Evolutionary conservation across 2,888 invertebrate genomes (phyloP).

Genomic region (Cataglyphis cursor): DNA sequence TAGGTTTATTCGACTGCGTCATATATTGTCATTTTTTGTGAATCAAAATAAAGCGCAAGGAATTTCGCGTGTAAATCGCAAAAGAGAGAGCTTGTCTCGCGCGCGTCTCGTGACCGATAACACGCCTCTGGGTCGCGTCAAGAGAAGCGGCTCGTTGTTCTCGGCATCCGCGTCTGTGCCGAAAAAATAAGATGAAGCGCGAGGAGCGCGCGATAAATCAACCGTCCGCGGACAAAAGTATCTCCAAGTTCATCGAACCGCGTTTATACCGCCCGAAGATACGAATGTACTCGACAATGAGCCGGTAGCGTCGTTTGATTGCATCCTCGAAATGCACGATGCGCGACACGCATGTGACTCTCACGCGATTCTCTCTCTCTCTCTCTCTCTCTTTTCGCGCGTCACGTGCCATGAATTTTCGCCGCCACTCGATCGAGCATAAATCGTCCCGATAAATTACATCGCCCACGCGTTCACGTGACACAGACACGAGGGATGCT

Average conservation of each 20-base stretch:
- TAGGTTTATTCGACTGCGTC: not conserved
- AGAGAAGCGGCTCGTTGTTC: constrained; percentile 62
- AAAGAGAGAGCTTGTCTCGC: not conserved
- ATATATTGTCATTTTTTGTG: not conserved
- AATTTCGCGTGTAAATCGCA: constrained; percentile 1
- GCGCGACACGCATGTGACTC: constrained; percentile 13
- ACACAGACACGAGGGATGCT: constrained; percentile 2
- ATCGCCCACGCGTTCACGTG: constrained; percentile 27
- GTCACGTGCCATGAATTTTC: constrained; percentile 52
- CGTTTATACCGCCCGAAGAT: constrained; percentile 36
- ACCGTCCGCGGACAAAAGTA: constrained; percentile 72
- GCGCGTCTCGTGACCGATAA: constrained; percentile 30
- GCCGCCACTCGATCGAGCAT: constrained; percentile 30
- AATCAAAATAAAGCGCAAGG: not conserved
- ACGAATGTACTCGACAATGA: constrained; percentile 52
- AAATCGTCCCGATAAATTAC: constrained; percentile 29
- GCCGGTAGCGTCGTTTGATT: constrained; percentile 5
- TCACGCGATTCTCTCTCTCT: constrained; percentile 20
- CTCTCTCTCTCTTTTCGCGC: constrained; percentile 7
- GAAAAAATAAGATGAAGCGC: constrained; percentile 48
- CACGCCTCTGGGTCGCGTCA: constrained; percentile 57
- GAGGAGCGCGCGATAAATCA: constrained; percentile 62
- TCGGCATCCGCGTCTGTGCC: constrained; percentile 48
- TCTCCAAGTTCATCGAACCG: constrained; percentile 76
- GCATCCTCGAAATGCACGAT: constrained; percentile 42